Evolutionary conservation across 2,888 invertebrate genomes (phyloP), one percentile per base, ranked within the genome.

Genomic region (Eupeodes latifasciatus): DNA sequence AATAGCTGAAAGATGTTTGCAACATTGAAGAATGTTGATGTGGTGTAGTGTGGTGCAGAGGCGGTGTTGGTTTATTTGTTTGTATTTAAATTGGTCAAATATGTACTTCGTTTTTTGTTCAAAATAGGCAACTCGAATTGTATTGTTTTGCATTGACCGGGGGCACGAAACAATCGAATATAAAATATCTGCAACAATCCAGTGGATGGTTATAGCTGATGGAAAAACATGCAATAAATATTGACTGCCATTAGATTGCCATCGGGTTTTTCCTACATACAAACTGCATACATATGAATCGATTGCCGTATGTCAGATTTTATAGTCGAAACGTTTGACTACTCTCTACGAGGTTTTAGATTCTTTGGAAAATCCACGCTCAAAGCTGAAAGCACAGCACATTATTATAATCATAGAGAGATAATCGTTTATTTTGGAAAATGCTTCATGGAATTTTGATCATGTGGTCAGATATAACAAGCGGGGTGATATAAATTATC

Each of bases 241-340:
- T 82, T 74, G 82, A 75, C 81, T 79, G 85, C 78, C 74, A 82
- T 82, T 74, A 44, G 77, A 77, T 81, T 81, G 85, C 81, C 78
- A 77, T 67, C 51, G 78, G 78, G 74, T 57, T 27, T 49, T 61
- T 19, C 4, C 16, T 53, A 11, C 62, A 40, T 67, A 19, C 19
- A 19, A 19, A 19, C 19, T 19, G 19, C 19, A 19, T 19, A 1
- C 19, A 1, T 19, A 19, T 19, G 19, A 19, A 77, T 74, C 85
- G 74, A 74, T 74, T 85, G 81, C 40, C 64, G 75, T 80, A 66
- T 76, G 80, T 71, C 44, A 64, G 59, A 72, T 72, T 78, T 66
- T 47, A 59, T 4, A 14, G 14, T 53, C 62, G 40, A 66, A 62
- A 57, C 66, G 66, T 67, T 61, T 66, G 55, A 40, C 47, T 53